Conservation (phyloP, 2,113 vertebrate species). For the Notarius quadriscutis region DNA sequence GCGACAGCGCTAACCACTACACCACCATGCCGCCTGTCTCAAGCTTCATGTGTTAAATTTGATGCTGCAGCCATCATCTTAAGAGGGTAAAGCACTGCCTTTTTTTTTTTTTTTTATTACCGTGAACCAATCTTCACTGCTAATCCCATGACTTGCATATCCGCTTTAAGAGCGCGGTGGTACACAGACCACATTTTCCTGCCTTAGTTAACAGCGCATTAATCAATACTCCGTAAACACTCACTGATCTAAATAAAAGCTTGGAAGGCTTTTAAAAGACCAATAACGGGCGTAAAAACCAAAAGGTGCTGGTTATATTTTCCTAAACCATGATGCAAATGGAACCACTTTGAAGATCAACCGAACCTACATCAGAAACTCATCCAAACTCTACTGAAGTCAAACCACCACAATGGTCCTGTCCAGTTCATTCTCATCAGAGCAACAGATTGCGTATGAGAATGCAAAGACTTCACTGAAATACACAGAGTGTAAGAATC, state of each 20-base stretch:
- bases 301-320: neutral
- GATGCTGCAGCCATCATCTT: constrained; percentile 42
- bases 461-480: constrained; percentile 12
- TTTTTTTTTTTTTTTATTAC: constrained; percentile 48
- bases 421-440: neutral
- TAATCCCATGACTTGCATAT: constrained; percentile 64
- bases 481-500: constrained; percentile 3
- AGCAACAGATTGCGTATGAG: neutral
- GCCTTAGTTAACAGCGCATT: constrained; percentile 63
- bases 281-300: constrained; percentile 60
- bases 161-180: constrained; percentile 61
- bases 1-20: too few relatives aligned
- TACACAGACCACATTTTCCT: constrained; percentile 57
- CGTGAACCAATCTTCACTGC: constrained; percentile 61
- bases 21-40: neutral
- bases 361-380: neutral
- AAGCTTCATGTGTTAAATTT: constrained; percentile 46
- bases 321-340: neutral
- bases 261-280: constrained; percentile 53
- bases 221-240: constrained; percentile 69
- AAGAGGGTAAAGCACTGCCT: constrained; percentile 50
- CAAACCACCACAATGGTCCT: neutral
- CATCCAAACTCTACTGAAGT: neutral
- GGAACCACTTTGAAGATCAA: neutral
- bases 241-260: constrained; percentile 73